phyloP scores from a whole-genome alignment of 1,140 invertebrate species.

The Nebria ingens region DNA sequence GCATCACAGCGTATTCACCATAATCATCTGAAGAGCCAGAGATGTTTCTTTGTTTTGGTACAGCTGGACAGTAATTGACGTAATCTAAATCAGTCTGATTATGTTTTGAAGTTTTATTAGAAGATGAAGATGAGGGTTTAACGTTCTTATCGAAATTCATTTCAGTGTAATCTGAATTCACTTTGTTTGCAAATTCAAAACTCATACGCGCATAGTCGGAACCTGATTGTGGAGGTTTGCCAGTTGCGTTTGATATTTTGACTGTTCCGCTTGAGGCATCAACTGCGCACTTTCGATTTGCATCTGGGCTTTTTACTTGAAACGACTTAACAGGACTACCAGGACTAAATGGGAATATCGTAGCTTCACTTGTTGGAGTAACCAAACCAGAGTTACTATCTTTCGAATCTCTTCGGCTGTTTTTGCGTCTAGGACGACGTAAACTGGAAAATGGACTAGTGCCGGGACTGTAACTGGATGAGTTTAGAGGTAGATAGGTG shows the following conservation, averaged over 20 bases:
- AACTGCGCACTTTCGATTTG: slow-evolving; percentile 24
- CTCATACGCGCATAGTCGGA: background rate
- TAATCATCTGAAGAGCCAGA: background rate
- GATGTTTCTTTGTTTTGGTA: slow-evolving; percentile 4
- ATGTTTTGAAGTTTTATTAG: background rate
- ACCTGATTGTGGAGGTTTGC: slow-evolving; percentile 8
- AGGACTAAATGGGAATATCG: slow-evolving; percentile 48
- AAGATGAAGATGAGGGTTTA: background rate
- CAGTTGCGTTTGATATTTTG: slow-evolving; percentile 19
- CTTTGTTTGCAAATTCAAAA: slow-evolving; percentile 12
- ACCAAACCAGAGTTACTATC: slow-evolving; percentile 36
- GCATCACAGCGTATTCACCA: slow-evolving; percentile 33
- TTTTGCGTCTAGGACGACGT: slow-evolving; percentile 27
- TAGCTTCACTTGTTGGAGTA: slow-evolving; percentile 42
- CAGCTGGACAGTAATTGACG: slow-evolving; percentile 28
- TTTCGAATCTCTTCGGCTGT: slow-evolving; percentile 31
- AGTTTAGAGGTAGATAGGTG: slow-evolving; percentile 24
- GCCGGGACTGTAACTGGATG: slow-evolving; percentile 17
- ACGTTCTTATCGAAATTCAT: slow-evolving; percentile 25
- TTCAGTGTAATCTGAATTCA: slow-evolving; percentile 21
- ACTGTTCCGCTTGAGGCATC: slow-evolving; percentile 12
- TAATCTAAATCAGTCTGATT: slow-evolving; percentile 20
- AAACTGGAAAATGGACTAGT: slow-evolving; percentile 31
- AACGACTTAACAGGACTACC: slow-evolving; percentile 44
- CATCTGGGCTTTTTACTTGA: slow-evolving; percentile 26